phyloP scores from a whole-genome alignment of 1,140 invertebrate species.

The Dendroctonus ponderosae region DNA sequence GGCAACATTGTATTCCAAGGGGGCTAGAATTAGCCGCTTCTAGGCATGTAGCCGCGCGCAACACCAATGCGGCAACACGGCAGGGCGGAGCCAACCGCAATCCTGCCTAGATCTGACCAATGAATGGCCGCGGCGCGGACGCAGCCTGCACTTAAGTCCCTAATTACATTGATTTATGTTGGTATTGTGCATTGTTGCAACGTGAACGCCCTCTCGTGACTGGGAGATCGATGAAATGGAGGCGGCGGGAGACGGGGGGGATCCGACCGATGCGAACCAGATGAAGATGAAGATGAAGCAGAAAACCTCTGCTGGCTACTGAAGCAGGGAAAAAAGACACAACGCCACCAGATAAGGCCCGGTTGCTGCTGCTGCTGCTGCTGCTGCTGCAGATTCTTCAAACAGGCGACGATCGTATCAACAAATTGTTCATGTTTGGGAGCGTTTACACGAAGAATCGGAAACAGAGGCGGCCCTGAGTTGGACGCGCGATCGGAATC shows the following conservation, averaged over 20 bases:
- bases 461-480: conserved; percentile 32
- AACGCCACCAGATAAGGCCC: too few relatives aligned
- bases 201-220: conserved; percentile 46
- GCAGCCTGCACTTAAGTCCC: conserved; percentile 56
- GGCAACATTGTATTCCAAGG: too few relatives aligned
- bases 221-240: too few relatives aligned
- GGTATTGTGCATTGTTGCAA: conserved; percentile 54
- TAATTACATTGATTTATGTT: conserved; percentile 68
- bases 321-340: too few relatives aligned
- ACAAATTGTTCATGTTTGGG: conserved; percentile 50
- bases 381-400: conserved; percentile 18
- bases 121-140: conserved; percentile 45
- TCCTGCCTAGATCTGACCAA: conserved; percentile 45
- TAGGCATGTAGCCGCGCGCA: too few relatives aligned
- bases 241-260: too few relatives aligned
- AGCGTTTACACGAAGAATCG: conserved; percentile 44
- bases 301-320: too few relatives aligned
- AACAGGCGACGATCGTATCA: conserved; percentile 43
- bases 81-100: conserved; percentile 46
- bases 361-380: too few relatives aligned
- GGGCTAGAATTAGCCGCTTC: too few relatives aligned
- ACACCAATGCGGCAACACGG: conserved; percentile 37
- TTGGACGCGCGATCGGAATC: too few relatives aligned
- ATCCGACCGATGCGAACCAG: too few relatives aligned
- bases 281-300: too few relatives aligned